Conservation (phyloP, 2,888 invertebrate genomes). For the Pyralis farinalis region DNA sequence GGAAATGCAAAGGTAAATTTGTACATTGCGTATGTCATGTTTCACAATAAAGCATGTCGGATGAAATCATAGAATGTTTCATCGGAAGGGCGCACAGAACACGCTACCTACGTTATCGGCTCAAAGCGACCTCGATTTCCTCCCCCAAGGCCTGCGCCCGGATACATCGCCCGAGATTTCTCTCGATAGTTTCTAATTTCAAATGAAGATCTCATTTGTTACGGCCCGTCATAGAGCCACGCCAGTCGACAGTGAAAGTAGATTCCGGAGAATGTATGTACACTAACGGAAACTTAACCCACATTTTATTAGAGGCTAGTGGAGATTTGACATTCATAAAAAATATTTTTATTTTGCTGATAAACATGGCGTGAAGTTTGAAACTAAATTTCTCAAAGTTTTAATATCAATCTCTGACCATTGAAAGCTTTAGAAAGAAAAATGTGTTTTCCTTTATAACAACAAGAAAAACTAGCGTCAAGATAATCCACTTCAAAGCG, state of each 20-base stretch:
- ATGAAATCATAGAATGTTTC: conserved; percentile 3
- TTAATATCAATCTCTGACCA: conserved; percentile 32
- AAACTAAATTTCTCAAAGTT: not conserved
- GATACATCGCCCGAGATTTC: conserved; percentile 60
- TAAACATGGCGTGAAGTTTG: not conserved
- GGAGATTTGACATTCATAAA: not conserved
- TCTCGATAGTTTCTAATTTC: conserved; percentile 60
- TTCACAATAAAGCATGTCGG: not conserved
- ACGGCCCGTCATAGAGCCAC: conserved; percentile 23
- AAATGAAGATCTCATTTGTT: conserved; percentile 47
- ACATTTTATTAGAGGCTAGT: conserved; percentile 8
- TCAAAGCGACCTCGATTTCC: conserved; percentile 49
- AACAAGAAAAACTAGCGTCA: conserved; percentile 52
- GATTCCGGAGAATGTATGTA: conserved; percentile 23
- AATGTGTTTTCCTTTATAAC: conserved; percentile 55
- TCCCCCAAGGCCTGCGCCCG: conserved; percentile 59
- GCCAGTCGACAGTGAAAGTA: conserved; percentile 43
- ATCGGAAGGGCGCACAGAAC: conserved; percentile 21
- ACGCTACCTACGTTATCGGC: conserved; percentile 51
- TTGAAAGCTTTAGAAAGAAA: conserved; percentile 23
- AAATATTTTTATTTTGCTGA: not conserved
- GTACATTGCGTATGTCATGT: not conserved
- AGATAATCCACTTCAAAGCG: conserved; percentile 63
- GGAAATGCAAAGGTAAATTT: conserved; percentile 7
- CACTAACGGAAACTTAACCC: conserved; percentile 31